phyloP scores from a whole-genome alignment of 2,113 vertebrate species.

The Pelecanus crispus region DNA sequence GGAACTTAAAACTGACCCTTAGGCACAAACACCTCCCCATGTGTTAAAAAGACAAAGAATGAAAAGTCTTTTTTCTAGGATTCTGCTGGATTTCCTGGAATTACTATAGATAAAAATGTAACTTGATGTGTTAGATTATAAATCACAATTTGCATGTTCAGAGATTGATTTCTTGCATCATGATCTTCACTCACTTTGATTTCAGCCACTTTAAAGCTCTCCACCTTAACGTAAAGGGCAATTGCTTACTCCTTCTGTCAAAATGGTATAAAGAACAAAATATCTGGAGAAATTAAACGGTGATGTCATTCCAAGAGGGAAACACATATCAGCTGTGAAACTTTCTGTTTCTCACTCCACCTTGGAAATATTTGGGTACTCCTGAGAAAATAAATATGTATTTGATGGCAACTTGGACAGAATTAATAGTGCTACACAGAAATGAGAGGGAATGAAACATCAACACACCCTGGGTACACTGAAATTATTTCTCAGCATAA shows the following conservation, averaged over 20 bases:
- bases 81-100: neutral
- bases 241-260: neutral
- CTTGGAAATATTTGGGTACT: conserved; percentile 70
- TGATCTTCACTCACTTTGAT: neutral
- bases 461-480: conserved; percentile 54
- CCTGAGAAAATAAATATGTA: conserved; percentile 69
- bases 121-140: neutral
- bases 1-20: neutral
- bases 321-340: conserved; percentile 63
- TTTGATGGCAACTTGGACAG: conserved; percentile 61
- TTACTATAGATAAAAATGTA: neutral
- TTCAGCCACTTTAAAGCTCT: neutral
- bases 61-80: neutral
- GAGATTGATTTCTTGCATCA: neutral
- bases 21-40: neutral
- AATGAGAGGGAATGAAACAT: conserved; percentile 30
- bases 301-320: conserved; percentile 73
- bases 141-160: neutral
- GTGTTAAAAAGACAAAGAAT: neutral
- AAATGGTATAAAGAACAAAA: conserved; percentile 56
- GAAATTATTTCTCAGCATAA: conserved; percentile 50
- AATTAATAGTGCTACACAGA: conserved; percentile 17
- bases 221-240: neutral
- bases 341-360: conserved; percentile 64
- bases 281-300: conserved; percentile 67